These are phyloP conservation scores for Eupithecia subfuscata DNA, from an alignment of 2,888 invertebrate species.

Conservation along the genomic window DNA sequence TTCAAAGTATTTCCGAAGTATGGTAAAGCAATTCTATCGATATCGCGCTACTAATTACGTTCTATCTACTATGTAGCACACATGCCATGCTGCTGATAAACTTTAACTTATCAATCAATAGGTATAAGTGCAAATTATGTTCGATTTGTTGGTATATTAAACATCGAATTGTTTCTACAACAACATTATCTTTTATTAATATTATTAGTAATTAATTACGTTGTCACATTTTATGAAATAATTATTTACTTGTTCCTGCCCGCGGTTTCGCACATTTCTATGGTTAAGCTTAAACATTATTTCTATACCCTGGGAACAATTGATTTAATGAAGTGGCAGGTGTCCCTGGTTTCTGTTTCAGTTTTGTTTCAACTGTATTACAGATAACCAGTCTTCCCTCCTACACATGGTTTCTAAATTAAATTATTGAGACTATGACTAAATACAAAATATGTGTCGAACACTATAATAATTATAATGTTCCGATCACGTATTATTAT, in stretches of 20 bases:
- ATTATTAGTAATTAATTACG: neutral
- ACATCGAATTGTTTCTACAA: neutral
- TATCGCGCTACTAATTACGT: neutral
- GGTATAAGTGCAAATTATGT: neutral
- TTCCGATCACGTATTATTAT: too few species aligned
- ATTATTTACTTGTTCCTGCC: neutral
- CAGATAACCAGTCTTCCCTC: too few species aligned
- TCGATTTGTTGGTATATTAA: neutral
- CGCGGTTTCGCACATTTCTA: neutral
- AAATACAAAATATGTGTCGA: too few species aligned
- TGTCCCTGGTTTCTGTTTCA: too few species aligned
- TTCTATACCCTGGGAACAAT: too few species aligned
- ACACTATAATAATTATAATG: too few species aligned
- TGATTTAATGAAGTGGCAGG: too few species aligned
- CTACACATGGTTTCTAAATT: too few species aligned
- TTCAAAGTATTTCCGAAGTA: neutral
- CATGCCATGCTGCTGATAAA: neutral
- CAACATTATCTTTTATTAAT: neutral
- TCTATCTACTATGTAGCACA: neutral
- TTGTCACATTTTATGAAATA: neutral
- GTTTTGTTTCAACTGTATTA: too few species aligned
- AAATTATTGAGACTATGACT: too few species aligned
- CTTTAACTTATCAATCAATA: slow-evolving; percentile 1
- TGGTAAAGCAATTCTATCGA: neutral
- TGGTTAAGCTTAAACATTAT: too few species aligned